Evolutionary conservation across 2,888 invertebrate species (phyloP).

Genomic region (Tenodera sinensis): DNA sequence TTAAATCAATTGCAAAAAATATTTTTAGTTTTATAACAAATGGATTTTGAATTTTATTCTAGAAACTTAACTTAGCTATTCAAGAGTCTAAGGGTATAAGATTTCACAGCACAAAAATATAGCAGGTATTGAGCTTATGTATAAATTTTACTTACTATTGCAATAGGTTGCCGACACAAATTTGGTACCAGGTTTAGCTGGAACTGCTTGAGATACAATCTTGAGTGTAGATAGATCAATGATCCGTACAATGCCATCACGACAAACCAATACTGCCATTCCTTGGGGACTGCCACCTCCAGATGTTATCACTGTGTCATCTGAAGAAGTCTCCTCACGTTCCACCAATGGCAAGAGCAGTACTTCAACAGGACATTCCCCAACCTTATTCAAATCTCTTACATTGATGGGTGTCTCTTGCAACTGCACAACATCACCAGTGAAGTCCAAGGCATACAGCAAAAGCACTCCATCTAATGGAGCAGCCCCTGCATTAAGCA

Average conservation of each 20-base stretch:
- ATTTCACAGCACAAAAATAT: background rate
- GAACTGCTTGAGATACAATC: slow-evolving; percentile 62
- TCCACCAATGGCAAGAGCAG: slow-evolving; percentile 60
- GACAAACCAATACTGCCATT: slow-evolving; percentile 68
- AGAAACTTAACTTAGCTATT: too few species aligned
- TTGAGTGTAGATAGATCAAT: slow-evolving; percentile 68
- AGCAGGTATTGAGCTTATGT: background rate
- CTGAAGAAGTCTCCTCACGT: slow-evolving; percentile 41
- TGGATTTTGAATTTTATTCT: too few species aligned
- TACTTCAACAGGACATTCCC: slow-evolving; percentile 67
- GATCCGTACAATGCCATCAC: slow-evolving; percentile 70
- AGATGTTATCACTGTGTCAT: slow-evolving; percentile 26
- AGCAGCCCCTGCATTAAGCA: background rate
- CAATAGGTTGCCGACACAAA: slow-evolving; percentile 84
- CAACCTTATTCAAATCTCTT: slow-evolving; percentile 55
- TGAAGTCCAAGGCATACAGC: slow-evolving; percentile 54
- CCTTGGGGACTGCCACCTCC: slow-evolving; percentile 40
- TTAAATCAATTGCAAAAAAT: too few species aligned
- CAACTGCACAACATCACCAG: slow-evolving; percentile 50
- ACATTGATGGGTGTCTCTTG: slow-evolving; percentile 58
- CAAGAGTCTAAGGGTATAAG: background rate
- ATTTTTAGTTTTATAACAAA: too few species aligned
- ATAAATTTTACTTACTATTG: slow-evolving; percentile 57
- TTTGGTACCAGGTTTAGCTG: slow-evolving; percentile 56
- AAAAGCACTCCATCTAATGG: slow-evolving; percentile 46